A percentile compares a stretch with the other conserved stretches of the same genome.
Evolutionary conservation across 2,113 vertebrate species (phyloP).

Genomic region (Epinephelus lanceolatus): DNA sequence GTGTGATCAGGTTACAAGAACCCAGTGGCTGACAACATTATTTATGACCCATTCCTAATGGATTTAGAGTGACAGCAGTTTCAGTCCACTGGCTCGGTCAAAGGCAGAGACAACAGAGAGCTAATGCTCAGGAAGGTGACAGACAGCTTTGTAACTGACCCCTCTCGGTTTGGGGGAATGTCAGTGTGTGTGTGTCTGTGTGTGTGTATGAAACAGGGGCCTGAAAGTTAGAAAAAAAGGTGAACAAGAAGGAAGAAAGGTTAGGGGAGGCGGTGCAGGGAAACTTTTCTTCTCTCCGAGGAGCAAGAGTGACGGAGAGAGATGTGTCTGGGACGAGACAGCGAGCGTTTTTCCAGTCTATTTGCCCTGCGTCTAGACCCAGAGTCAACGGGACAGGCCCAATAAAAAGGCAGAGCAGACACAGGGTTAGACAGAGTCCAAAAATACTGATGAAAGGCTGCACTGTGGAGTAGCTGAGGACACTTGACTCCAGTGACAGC

Average conservation of each 20-base stretch:
- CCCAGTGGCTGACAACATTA: conserved; percentile 68
- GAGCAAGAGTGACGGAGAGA: conserved; percentile 66
- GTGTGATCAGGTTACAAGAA: conserved; percentile 65
- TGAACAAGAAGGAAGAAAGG: conserved; percentile 10
- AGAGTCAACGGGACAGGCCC: conserved; percentile 64
- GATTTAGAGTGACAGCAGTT: conserved; percentile 67
- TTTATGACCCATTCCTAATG: conserved; percentile 74
- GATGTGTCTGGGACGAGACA: conserved; percentile 69
- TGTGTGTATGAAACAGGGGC: neutral
- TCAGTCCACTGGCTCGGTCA: conserved; percentile 61
- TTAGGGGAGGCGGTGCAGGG: conserved; percentile 10
- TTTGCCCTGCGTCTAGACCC: conserved; percentile 78
- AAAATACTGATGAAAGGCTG: conserved; percentile 68
- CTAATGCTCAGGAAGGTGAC: conserved; percentile 45
- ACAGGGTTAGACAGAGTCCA: conserved; percentile 52
- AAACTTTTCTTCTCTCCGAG: conserved; percentile 42
- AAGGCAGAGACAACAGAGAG: conserved; percentile 54
- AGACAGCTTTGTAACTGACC: conserved; percentile 56
- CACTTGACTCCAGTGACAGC: conserved; percentile 49
- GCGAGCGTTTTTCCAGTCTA: conserved; percentile 72
- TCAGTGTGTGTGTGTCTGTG: no score
- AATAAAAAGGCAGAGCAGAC: conserved; percentile 58
- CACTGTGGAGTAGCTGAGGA: conserved; percentile 57
- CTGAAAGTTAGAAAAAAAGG: conserved; percentile 16
- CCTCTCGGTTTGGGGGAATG: neutral